Conservation (phyloP, 2,888 invertebrate genomes). For the Athripsodes cinereus region DNA sequence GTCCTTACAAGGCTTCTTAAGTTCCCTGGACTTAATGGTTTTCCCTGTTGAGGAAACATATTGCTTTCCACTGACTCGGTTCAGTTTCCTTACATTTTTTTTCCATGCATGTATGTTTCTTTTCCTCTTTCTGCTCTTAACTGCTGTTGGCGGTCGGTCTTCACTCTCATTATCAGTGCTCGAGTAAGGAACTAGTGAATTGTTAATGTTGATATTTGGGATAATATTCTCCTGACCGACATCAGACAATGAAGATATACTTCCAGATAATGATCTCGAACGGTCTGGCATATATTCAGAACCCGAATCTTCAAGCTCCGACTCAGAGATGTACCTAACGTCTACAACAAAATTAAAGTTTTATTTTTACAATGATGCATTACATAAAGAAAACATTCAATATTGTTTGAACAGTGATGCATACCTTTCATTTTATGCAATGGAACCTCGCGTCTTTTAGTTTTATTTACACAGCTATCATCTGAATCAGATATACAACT, state of each 20-base stretch:
- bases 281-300: background rate
- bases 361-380: too few species aligned
- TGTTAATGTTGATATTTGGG: background rate
- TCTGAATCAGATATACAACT: too few species aligned
- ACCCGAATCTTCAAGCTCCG: background rate
- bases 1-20: conserved; percentile 4
- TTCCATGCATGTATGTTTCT: background rate
- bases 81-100: conserved; percentile 7
- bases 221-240: background rate
- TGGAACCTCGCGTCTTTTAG: too few species aligned
- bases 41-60: conserved; percentile 8
- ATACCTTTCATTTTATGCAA: too few species aligned
- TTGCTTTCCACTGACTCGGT: conserved; percentile 7
- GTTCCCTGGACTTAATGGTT: background rate
- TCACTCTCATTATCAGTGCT: background rate
- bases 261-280: conserved; percentile 4
- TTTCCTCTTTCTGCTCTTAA: conserved; percentile 4
- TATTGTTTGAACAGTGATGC: too few species aligned
- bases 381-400: too few species aligned
- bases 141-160: background rate
- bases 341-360: too few species aligned
- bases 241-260: background rate
- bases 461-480: too few species aligned
- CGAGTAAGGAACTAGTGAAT: background rate
- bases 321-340: background rate